These are phyloP conservation scores for Delichon dasypus DNA, from an alignment of 2,797 vertebrate species.

Conservation along the genomic window DNA sequence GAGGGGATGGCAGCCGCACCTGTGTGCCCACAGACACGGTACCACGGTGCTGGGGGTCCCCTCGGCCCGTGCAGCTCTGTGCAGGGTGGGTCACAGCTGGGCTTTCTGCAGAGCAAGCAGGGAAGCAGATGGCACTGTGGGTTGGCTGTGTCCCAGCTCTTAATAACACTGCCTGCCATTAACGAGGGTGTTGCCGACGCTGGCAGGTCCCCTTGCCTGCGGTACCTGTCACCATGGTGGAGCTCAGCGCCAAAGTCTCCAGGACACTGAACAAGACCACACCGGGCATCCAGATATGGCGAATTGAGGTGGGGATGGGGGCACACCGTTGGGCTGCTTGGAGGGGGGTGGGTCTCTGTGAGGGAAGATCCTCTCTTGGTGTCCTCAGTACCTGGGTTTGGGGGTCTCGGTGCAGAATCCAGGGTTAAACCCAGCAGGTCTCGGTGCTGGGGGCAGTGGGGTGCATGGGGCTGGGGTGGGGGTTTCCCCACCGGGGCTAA, in stretches of 20 bases:
- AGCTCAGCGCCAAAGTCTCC: conserved; percentile 77
- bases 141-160: not conserved
- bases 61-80: accelerated
- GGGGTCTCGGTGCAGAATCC: not conserved
- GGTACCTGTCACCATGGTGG: conserved; percentile 73
- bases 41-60: accelerated
- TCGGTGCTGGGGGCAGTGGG: not conserved
- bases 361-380: not conserved
- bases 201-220: not conserved
- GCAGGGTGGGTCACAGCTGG: accelerated
- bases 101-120: not conserved
- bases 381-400: not conserved
- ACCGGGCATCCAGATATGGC: conserved; percentile 87
- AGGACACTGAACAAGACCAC: conserved; percentile 82
- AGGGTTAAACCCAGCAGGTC: not conserved
- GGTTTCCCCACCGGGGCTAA: not conserved
- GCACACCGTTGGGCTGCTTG: accelerated
- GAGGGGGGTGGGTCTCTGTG: not conserved
- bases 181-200: not conserved
- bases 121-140: not conserved
- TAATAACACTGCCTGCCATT: not conserved
- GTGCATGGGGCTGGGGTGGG: accelerated
- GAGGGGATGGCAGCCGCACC: not conserved
- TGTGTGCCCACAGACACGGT: not conserved
- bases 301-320: conserved; percentile 81